These are phyloP conservation scores for Leptobrachium ailaonicum DNA, from an alignment of 2,113 vertebrate species.

Conservation along the genomic window DNA sequence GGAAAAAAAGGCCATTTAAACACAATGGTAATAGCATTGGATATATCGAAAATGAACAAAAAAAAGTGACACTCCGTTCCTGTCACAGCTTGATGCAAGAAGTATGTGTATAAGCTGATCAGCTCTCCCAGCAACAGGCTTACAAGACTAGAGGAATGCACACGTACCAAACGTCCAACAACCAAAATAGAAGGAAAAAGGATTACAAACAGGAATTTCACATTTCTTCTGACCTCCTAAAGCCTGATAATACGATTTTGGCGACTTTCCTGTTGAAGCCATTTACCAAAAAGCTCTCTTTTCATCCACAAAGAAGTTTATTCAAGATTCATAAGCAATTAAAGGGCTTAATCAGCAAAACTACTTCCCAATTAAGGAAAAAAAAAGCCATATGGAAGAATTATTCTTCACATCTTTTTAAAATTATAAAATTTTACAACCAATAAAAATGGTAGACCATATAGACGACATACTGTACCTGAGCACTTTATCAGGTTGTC, in stretches of 20 bases:
- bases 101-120: slow-evolving; percentile 51
- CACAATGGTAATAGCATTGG: too few species aligned
- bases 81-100: slow-evolving; percentile 31
- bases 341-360: neutral
- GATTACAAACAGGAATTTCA: slow-evolving; percentile 60
- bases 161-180: slow-evolving; percentile 21
- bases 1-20: too few species aligned
- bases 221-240: slow-evolving; percentile 63
- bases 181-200: slow-evolving; percentile 39
- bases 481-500: too few species aligned
- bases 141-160: slow-evolving; percentile 62
- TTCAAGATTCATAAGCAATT: slow-evolving; percentile 11
- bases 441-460: too few species aligned
- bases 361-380: neutral
- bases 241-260: slow-evolving; percentile 54
- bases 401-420: too few species aligned
- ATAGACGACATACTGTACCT: too few species aligned
- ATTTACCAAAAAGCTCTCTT: slow-evolving; percentile 50
- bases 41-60: too few species aligned
- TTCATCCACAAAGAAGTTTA: slow-evolving; percentile 19
- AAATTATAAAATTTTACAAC: too few species aligned
- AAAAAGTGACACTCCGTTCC: too few species aligned
- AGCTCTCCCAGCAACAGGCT: slow-evolving; percentile 64
- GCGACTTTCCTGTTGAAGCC: slow-evolving; percentile 38
- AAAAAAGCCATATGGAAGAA: too few species aligned